Percentiles rank a stretch among this genome's conserved stretches.
Conservation (phyloP, 2,797 vertebrate genomes). For the Macroramphosus scolopax region DNA sequence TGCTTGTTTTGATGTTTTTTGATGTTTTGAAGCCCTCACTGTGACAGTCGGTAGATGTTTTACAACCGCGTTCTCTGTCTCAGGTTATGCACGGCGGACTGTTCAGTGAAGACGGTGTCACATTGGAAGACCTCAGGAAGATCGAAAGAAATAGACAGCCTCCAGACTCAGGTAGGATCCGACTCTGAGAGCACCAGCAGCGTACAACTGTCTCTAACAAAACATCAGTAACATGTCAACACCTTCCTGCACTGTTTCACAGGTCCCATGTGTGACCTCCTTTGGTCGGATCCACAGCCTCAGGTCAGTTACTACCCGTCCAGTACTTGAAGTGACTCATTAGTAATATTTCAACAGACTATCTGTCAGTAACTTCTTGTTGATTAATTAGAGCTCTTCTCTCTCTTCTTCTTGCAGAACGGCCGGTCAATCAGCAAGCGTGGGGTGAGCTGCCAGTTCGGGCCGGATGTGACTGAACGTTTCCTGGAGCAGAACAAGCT, state of each 20-base stretch:
- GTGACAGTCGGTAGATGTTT: neutral
- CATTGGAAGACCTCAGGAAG: conserved; percentile 90
- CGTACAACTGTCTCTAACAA: neutral
- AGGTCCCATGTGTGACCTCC: conserved; percentile 96
- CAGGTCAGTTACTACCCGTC: conserved; percentile 79
- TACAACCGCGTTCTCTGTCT: conserved; percentile 7
- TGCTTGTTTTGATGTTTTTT: too few relatives aligned
- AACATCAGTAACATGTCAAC: neutral
- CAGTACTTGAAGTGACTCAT: neutral
- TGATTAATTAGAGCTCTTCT: neutral
- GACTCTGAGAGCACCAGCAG: neutral
- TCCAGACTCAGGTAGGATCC: conserved; percentile 85
- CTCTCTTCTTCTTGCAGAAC: conserved; percentile 62
- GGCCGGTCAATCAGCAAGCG: conserved; percentile 91
- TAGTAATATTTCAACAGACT: neutral
- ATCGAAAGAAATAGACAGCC: conserved; percentile 93
- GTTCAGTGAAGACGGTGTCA: conserved; percentile 93
- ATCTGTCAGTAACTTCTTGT: neutral
- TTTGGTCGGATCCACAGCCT: conserved; percentile 95
- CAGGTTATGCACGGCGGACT: conserved; percentile 96
- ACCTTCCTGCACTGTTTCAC: conserved; percentile 8
- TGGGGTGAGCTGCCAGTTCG: conserved; percentile 94
- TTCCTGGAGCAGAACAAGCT: conserved; percentile 91
- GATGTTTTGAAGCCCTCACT: too few relatives aligned
- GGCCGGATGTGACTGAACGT: conserved; percentile 87